Conservation (phyloP, 2,113 vertebrate genomes). For the Chaetops frenatus region DNA sequence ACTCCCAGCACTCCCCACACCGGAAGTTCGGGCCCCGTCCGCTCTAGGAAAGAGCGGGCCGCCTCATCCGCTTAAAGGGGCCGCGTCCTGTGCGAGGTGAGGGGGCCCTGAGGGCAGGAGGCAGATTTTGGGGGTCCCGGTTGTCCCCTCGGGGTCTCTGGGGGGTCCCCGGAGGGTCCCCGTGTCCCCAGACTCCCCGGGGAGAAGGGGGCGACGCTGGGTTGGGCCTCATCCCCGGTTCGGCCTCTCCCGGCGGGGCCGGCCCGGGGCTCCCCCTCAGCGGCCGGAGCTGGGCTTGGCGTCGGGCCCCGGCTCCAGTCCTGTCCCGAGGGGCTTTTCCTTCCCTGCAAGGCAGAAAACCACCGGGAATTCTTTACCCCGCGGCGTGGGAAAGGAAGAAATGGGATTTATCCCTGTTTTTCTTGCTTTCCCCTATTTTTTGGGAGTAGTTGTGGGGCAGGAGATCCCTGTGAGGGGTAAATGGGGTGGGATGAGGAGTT, state of each 20-base stretch:
- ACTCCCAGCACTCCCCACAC: background rate
- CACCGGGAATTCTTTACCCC: background rate
- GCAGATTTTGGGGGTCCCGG: accelerated
- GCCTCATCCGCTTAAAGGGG: background rate
- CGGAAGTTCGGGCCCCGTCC: background rate
- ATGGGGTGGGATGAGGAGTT: background rate
- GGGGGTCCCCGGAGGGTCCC: no score
- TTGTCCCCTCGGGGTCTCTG: background rate
- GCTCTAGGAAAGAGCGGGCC: background rate
- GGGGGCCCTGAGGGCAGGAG: background rate
- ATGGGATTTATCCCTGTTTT: accelerated
- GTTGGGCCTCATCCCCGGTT: background rate
- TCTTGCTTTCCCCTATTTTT: background rate
- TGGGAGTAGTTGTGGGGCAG: background rate
- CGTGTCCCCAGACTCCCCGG: no score
- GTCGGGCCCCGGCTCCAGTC: background rate
- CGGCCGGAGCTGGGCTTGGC: background rate
- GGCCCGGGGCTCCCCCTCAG: background rate
- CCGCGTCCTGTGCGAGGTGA: background rate
- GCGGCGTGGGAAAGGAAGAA: background rate
- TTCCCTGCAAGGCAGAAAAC: background rate
- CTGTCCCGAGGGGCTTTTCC: background rate
- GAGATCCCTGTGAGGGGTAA: background rate
- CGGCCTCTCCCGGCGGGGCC: background rate
- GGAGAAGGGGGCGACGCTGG: no score